Base-by-base conservation (phyloP, 1,140 invertebrate species). In the Neotoxoptera formosana region DNA sequence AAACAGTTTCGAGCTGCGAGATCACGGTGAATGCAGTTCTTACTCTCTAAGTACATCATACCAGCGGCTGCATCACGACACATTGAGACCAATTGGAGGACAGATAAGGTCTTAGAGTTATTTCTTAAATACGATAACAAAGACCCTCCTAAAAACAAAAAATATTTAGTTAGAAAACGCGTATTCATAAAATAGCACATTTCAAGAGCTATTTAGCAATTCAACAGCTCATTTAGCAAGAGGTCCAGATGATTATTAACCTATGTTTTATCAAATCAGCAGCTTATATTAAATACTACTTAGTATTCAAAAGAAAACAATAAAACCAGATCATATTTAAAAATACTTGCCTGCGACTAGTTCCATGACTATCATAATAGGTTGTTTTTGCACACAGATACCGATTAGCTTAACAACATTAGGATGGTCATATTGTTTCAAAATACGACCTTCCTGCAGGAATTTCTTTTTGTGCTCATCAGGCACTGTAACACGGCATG, bases 301-400 rank as follows among this genome's bases (percentile, higher is more conserved):
- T 53, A 2, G 9, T 81, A 81, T 34, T 81, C n/a, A 81, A 81
- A 34, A 34, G 20, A 34, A 81, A 81, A 81, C 25, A 67, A 45
- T 84, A 23, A 11, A 23, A 21, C 20, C 0, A n/a, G 11, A n/a
- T 45, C 45, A 4, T 84, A 84, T 41, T 47, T 6, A 1, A 47
- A 47, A 88, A 34, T 45, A 67, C 89, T 95, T 95, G 98, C 98
- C 98, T 94, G 97, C 97, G n/a, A 99, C 98, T 93, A 99, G 96
- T 96, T 99, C 99, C 98, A 99, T 99, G 41, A 99, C 98, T 95
- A 99, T 99, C 99, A 99, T 99, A 90, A 99, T 99, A 0, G 99
- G 99, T 94, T 99, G 98, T 95, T 99, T 99, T 95, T 99, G 98
- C 88, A 99, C 98, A 94, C 98, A 99, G 94, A 99, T 99, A 41